Evolutionary conservation across 2,888 invertebrate species (phyloP), one percentile per base, ranked within the genome.

Genomic region (Synergus japonicus): DNA sequence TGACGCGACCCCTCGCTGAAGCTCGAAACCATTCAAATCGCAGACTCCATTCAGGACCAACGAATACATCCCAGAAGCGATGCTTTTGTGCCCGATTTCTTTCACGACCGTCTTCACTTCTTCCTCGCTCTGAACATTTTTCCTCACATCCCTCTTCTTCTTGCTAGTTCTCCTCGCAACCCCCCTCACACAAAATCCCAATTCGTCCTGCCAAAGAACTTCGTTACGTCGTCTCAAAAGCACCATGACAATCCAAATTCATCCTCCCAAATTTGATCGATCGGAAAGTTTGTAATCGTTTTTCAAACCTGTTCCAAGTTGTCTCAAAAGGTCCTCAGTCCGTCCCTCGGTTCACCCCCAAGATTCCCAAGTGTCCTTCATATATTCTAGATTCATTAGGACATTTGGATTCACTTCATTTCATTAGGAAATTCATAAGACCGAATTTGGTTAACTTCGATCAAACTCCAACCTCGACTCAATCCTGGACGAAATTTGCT

Each of bases 41-140:
- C 90, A 91, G 91, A 91, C 91, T 91, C 91, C 90, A 91, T 92
- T 91, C 90, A 91, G 83, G 37, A 81, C 87, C 85, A 83, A 84
- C 84, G 84, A 85, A 85, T 83, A 85, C 88, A 87, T 85, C 84
- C 84, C 84, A 84, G 85, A 83, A 85, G 83, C 85, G 86, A 85
- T 82, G 86, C 87, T 87, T 89, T 89, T 89, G 89, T 90, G 85
- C 86, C 79, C 83, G 85, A 88, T 88, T 89, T 89, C 89, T 89
- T 89, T 90, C 85, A 86, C 81, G 77, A 78, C 83, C 67, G 80
- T 80, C 67, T 64, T 66, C 63, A 79, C 67, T 67, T 78, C 80
- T 85, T 79, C 83, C 83, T 83, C 85, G 82, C 83, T 83, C 82
- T 84, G 67, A 43, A 43, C 73, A 29, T 82, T 84, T 80, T 83